A percentile compares a stretch with the other conserved stretches of the same genome.
Evolutionary conservation across 2,113 vertebrate genomes (phyloP).

Genomic region (Atherinomorus stipes): DNA sequence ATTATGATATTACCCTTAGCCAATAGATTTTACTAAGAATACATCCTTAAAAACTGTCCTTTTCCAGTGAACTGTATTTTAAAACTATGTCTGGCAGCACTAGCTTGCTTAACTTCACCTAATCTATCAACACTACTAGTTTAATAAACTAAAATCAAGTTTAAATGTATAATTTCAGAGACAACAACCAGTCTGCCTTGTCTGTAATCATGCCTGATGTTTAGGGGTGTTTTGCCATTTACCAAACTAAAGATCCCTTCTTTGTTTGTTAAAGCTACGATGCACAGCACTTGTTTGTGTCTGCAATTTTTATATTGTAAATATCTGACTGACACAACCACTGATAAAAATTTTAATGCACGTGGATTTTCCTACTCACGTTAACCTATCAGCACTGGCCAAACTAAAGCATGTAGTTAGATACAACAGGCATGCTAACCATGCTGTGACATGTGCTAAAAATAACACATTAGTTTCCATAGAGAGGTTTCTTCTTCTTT

Average conservation of each 20-base stretch:
- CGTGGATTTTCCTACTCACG: slow-evolving; percentile 75
- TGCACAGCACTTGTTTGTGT: slow-evolving; percentile 53
- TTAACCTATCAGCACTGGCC: slow-evolving; percentile 72
- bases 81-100: slow-evolving; percentile 6
- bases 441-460: slow-evolving; percentile 70
- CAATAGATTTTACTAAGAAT: not conserved
- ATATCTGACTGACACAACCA: slow-evolving; percentile 73
- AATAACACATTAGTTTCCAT: slow-evolving; percentile 73
- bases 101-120: slow-evolving; percentile 24
- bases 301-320: slow-evolving; percentile 63
- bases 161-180: slow-evolving; percentile 38
- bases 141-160: slow-evolving; percentile 41
- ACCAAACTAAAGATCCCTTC: slow-evolving; percentile 32
- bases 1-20: slow-evolving; percentile 11
- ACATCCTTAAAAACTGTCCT: slow-evolving; percentile 10
- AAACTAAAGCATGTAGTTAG: slow-evolving; percentile 76
- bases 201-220: slow-evolving; percentile 52
- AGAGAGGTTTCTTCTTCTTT: not conserved
- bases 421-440: slow-evolving; percentile 77
- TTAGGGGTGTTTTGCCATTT: slow-evolving; percentile 21
- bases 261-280: slow-evolving; percentile 34
- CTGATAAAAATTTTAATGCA: slow-evolving; percentile 77
- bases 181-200: slow-evolving; percentile 14
- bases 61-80: not conserved
- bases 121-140: slow-evolving; percentile 26